Conservation (phyloP, 1,140 invertebrate species). For the Anastrepha obliqua region DNA sequence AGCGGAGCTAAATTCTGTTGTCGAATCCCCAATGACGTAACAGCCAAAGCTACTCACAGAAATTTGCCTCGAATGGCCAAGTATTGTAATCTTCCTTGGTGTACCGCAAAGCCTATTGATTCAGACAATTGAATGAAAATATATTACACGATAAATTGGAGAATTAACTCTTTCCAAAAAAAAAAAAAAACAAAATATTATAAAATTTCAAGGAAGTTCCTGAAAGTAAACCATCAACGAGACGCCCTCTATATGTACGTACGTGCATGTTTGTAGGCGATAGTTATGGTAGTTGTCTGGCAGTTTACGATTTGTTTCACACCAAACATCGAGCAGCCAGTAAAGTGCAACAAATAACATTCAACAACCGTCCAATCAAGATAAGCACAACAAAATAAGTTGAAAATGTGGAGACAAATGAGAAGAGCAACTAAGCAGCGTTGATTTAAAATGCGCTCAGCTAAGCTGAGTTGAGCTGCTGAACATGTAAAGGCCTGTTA, state of each 20-base stretch:
- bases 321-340: constrained; percentile 10
- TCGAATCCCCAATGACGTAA: too few species aligned
- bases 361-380: background rate
- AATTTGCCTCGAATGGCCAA: too few species aligned
- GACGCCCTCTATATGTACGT: background rate
- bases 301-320: constrained; percentile 38
- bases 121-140: too few species aligned
- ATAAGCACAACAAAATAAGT: background rate
- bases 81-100: too few species aligned
- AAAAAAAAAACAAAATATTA: too few species aligned
- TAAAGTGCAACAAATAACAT: background rate
- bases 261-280: background rate
- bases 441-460: constrained; percentile 3
- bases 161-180: too few species aligned
- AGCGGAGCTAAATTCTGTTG: too few species aligned
- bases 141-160: too few species aligned
- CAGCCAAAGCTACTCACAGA: too few species aligned
- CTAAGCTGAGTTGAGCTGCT: background rate
- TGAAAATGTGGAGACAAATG: constrained; percentile 1
- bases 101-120: too few species aligned
- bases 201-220: too few species aligned
- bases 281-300: constrained; percentile 35
- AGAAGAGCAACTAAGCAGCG: constrained; percentile 3
- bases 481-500: constrained; percentile 34
- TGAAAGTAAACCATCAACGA: too few species aligned